A percentile compares a stretch with the other conserved stretches of the same genome.
phyloP scores from a whole-genome alignment of 2,113 vertebrate genomes.

The Campylorhamphus procurvoides region DNA sequence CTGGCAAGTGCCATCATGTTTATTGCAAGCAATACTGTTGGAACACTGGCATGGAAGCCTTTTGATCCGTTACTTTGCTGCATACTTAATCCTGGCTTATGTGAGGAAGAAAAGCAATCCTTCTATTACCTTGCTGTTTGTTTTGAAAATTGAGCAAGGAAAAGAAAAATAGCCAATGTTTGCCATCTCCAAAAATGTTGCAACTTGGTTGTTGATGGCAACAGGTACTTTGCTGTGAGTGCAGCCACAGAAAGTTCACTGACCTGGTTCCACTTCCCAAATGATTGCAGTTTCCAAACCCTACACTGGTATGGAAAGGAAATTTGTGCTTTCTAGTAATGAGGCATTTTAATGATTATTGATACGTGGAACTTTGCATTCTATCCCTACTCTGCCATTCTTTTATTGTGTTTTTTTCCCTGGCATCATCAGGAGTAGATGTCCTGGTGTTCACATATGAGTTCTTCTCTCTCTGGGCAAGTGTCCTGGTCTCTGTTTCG shows the following conservation, averaged over 20 bases:
- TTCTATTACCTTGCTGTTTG: not conserved
- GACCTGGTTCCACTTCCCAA: not conserved
- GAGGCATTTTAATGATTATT: not conserved
- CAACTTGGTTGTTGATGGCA: not conserved
- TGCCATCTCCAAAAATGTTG: not conserved
- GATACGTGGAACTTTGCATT: not conserved
- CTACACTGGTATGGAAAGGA: not conserved
- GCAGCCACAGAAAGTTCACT: not conserved
- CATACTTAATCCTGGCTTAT: conserved; percentile 2
- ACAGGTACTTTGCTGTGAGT: not conserved
- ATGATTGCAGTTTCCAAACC: not conserved
- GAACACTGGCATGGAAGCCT: not conserved
- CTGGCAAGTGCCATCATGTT: not conserved
- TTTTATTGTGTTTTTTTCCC: not conserved
- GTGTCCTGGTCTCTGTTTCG: not conserved
- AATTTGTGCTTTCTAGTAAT: not conserved
- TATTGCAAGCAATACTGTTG: not conserved
- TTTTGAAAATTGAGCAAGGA: not conserved
- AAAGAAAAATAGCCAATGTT: not conserved
- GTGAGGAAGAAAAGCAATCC: not conserved
- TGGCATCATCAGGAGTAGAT: not conserved
- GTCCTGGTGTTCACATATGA: not conserved
- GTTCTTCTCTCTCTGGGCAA: not conserved
- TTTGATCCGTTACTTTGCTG: not conserved
- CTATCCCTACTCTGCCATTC: not conserved